phyloP scores from a whole-genome alignment of 2,888 invertebrate species.

The Artemia sp. region DNA sequence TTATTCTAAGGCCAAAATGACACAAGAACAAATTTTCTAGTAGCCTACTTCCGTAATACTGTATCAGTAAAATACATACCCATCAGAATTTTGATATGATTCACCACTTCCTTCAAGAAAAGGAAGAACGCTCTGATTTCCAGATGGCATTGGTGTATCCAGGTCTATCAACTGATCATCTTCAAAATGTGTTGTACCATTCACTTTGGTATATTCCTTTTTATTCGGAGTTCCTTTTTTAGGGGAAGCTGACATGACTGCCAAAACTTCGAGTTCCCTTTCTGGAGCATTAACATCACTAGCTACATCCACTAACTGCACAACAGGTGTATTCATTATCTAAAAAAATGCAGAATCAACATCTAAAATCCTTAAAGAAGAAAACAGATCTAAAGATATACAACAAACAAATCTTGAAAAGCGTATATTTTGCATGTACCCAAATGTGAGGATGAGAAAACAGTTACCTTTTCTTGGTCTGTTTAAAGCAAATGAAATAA shows the following conservation, averaged over 20 bases:
- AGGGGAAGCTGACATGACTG: not conserved
- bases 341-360: too few relatives aligned
- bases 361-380: too few relatives aligned
- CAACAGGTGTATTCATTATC: too few relatives aligned
- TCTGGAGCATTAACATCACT: not conserved
- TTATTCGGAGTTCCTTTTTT: constrained; percentile 8
- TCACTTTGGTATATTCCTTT: constrained; percentile 13
- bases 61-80: not conserved
- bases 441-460: too few relatives aligned
- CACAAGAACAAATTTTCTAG: not conserved
- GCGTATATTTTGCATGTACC: too few relatives aligned
- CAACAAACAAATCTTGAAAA: too few relatives aligned
- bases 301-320: too few relatives aligned
- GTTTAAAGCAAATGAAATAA: too few relatives aligned
- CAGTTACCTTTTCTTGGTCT: too few relatives aligned
- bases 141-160: not conserved
- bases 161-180: constrained; percentile 13
- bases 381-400: too few relatives aligned
- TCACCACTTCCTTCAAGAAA: constrained; percentile 12
- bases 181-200: constrained; percentile 7
- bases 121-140: constrained; percentile 8
- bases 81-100: constrained; percentile 1
- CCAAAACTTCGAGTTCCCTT: not conserved
- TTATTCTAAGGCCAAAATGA: not conserved
- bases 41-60: not conserved